Evolutionary conservation across 2,888 invertebrate species (phyloP).

Genomic region (Cynaeus angustus): DNA sequence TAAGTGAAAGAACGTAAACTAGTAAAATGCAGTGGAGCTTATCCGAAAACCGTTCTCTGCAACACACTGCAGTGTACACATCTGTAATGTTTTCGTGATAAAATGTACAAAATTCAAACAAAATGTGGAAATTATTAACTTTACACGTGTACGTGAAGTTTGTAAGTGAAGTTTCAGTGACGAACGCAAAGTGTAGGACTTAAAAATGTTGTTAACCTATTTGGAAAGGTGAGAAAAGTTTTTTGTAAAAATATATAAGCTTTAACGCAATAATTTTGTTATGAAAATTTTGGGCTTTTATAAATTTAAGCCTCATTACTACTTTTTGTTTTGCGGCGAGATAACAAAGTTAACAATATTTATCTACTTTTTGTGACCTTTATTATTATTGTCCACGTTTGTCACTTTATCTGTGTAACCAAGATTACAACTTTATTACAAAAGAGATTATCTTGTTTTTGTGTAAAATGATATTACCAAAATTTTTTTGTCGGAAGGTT

Average conservation of each 20-base stretch:
- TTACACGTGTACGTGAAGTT: constrained; percentile 39
- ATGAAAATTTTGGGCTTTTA: too few relatives aligned
- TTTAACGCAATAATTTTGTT: not conserved
- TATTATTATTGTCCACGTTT: constrained; percentile 19
- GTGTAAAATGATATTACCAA: too few relatives aligned
- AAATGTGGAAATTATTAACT: constrained; percentile 45
- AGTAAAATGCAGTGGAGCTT: constrained; percentile 64
- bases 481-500: not conserved
- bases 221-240: constrained; percentile 61
- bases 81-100: constrained; percentile 52
- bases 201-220: constrained; percentile 63
- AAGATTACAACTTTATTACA: constrained; percentile 15
- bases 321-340: not conserved
- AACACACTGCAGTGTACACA: constrained; percentile 51
- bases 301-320: too few relatives aligned
- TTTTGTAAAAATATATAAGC: not conserved
- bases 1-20: constrained; percentile 54
- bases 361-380: constrained; percentile 19
- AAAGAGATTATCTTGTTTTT: not conserved
- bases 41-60: constrained; percentile 63
- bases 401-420: constrained; percentile 15
- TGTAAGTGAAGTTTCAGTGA: constrained; percentile 44
- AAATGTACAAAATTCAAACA: constrained; percentile 45
- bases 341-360: not conserved
- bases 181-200: constrained; percentile 38